A percentile compares a stretch with the other conserved stretches of the same genome.
Evolutionary conservation across 2,888 invertebrate species (phyloP).

Genomic region (Dynastes tityus): DNA sequence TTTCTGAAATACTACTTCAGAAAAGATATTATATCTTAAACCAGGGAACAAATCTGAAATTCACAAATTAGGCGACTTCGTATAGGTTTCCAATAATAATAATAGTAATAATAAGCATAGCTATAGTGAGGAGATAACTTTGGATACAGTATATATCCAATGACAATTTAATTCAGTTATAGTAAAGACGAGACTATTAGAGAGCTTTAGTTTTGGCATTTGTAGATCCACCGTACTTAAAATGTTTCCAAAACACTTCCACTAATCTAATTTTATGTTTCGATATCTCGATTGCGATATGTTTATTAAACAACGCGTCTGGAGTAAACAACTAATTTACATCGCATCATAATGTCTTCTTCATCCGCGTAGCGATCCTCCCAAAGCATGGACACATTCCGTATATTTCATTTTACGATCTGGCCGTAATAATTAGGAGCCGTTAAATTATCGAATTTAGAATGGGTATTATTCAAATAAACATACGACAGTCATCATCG

Average conservation of each 20-base stretch:
- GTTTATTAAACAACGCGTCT: slow-evolving; percentile 35
- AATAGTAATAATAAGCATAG: too few relatives aligned
- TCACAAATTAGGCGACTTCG: too few relatives aligned
- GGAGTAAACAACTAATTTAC: slow-evolving; percentile 41
- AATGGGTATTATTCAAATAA: slow-evolving; percentile 15
- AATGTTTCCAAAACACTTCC: slow-evolving; percentile 42
- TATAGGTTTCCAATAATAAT: too few relatives aligned
- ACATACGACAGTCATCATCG: not conserved
- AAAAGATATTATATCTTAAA: too few relatives aligned
- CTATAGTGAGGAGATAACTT: too few relatives aligned
- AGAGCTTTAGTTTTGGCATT: slow-evolving; percentile 29
- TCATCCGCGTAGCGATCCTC: not conserved
- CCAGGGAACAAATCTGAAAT: too few relatives aligned
- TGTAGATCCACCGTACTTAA: slow-evolving; percentile 28
- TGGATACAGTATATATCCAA: too few relatives aligned
- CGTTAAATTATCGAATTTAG: slow-evolving; percentile 34
- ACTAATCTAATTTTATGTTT: slow-evolving; percentile 39
- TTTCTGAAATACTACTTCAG: too few relatives aligned
- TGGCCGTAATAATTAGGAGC: slow-evolving; percentile 19
- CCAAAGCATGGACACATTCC: not conserved
- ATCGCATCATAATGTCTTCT: slow-evolving; percentile 18
- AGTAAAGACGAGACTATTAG: too few relatives aligned
- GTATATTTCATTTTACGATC: slow-evolving; percentile 41
- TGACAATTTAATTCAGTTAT: too few relatives aligned
- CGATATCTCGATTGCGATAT: slow-evolving; percentile 29